Percentiles rank a stretch among this genome's conserved stretches.
Conservation (phyloP, 2,797 vertebrate species). For the Argentina silus region DNA sequence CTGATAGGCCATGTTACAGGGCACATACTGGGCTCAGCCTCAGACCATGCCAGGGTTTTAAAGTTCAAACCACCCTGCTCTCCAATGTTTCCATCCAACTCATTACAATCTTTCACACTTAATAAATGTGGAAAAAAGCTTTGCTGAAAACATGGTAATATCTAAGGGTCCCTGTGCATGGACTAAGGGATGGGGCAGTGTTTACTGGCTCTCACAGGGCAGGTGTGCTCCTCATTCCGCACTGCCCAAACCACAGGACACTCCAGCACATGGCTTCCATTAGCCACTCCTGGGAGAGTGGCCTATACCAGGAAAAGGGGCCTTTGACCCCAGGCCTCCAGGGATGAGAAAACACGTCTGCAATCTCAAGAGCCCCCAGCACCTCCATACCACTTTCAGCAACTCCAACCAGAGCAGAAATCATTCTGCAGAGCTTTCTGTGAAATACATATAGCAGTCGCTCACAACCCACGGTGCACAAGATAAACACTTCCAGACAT, state of each 20-base stretch:
- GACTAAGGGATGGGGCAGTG: conserved; percentile 26
- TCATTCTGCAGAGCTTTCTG: conserved; percentile 81
- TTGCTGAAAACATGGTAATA: conserved; percentile 49
- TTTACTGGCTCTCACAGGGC: conserved; percentile 42
- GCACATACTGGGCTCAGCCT: conserved; percentile 51
- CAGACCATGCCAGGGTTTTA: conserved; percentile 47
- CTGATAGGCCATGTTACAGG: conserved; percentile 30
- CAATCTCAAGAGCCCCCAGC: conserved; percentile 36
- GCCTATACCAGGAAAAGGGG: conserved; percentile 57
- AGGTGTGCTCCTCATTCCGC: conserved; percentile 46
- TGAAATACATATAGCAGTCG: conserved; percentile 82
- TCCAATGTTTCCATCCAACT: conserved; percentile 41
- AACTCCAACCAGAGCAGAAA: conserved; percentile 74
- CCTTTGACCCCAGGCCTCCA: conserved; percentile 34
- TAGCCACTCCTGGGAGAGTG: conserved; percentile 25
- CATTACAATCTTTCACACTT: conserved; percentile 19
- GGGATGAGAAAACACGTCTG: conserved; percentile 57
- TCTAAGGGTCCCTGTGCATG: conserved; percentile 9
- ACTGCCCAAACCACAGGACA: conserved; percentile 36
- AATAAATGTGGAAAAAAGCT: conserved; percentile 42
- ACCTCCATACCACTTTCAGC: conserved; percentile 37
- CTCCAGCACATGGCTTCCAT: conserved; percentile 33
- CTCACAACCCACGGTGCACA: conserved; percentile 72
- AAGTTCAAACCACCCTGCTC: conserved; percentile 42
- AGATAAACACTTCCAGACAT: conserved; percentile 90